Conservation (phyloP, 2,797 vertebrate species). For the Dromococcyx pavoninus region DNA sequence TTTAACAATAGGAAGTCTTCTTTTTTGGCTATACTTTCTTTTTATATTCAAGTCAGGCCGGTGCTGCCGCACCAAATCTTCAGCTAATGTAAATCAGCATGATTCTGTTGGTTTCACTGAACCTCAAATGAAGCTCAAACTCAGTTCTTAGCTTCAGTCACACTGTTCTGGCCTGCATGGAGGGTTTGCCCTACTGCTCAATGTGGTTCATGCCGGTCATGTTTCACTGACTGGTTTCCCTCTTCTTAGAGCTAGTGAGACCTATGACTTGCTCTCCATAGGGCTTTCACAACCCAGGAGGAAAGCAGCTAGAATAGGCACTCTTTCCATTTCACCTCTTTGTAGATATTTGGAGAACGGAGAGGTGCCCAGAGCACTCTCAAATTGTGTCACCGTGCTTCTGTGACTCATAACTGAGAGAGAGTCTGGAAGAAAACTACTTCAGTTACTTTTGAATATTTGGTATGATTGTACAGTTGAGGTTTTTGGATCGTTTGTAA, state of each 20-base stretch:
- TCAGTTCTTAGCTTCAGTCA: background rate
- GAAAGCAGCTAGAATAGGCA: background rate
- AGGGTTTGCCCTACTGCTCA: background rate
- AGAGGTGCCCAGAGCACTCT: accelerated
- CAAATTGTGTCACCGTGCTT: background rate
- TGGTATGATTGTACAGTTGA: background rate
- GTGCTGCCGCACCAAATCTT: background rate
- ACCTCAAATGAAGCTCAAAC: background rate
- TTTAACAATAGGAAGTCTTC: background rate
- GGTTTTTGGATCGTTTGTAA: background rate
- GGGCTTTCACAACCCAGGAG: background rate
- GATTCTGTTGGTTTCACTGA: background rate
- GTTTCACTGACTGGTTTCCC: background rate
- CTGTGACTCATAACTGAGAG: background rate
- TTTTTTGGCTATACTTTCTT: background rate
- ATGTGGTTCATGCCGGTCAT: background rate
- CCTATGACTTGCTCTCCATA: background rate
- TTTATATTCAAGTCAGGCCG: background rate
- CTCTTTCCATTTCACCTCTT: background rate
- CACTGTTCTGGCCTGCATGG: background rate
- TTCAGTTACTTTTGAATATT: background rate
- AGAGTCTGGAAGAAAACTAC: background rate
- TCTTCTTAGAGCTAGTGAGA: background rate
- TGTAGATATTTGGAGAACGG: background rate
- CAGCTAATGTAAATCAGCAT: background rate